Base-by-base conservation (phyloP, 2,113 vertebrate genomes). In the Corythoichthys haematopterus region DNA sequence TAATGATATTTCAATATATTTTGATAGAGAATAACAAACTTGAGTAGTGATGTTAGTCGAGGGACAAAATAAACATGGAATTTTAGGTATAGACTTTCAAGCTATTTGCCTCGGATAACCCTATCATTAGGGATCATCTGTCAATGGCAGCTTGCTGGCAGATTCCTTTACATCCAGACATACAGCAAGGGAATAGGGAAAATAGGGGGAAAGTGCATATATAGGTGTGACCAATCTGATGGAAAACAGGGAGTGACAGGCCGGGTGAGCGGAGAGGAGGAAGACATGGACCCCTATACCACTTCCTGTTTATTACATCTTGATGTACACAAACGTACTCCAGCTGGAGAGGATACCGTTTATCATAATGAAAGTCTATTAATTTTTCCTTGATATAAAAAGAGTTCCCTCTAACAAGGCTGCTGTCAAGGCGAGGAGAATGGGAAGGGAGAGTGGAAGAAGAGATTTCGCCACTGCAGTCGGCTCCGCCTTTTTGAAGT, bases 321-420 rank as follows among this genome's bases (percentile, higher is more conserved):
- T 87, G 81, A 90, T 88, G 83, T 85, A 83, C 82, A 89, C 87
- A 87, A 86, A 86, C 82, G 84, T 82, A 90, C 85, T 85, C 83
- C 11, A 85, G 76, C 74, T 77, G 75, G n/a, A 83, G 80, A 81
- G 80, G 77, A 88, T 86, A 81, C 83, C 74, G 70, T 87, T 88
- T 82, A 87, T 84, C 80, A 86, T 85, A 84, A 86, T 84, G 84
- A 84, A 85, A 87, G 82, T 83, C 69, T 74, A 87, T 90, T 88
- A 81, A 88, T 89, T 88, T 89, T 89, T 88, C 76, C 84, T 86
- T 89, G 89, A 88, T 88, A 76, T 16, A 83, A 88, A 89, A 87
- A 87, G 84, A 85, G 76, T 87, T 84, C 82, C 80, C 81, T 87
- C 82, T 83, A 51, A 83, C 84, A 76, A 84, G 84, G 77, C 78